phyloP scores from a whole-genome alignment of 2,113 vertebrate genomes.

The Brachyhypopomus gauderio region DNA sequence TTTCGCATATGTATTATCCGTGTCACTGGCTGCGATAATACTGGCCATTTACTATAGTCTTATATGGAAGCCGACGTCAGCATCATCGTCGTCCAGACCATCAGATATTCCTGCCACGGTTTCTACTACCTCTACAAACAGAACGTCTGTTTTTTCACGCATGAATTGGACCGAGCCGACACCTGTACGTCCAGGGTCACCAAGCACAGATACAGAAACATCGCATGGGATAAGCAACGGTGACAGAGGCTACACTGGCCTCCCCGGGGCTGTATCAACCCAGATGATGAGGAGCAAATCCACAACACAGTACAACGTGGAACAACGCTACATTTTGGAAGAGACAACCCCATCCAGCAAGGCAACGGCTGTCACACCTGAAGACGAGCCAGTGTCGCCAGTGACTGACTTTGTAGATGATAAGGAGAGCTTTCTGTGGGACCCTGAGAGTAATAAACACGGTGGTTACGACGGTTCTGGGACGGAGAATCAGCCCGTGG shows the following conservation, averaged over 20 bases:
- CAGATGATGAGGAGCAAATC: conserved; percentile 12
- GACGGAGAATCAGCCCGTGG: not conserved
- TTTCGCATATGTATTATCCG: conserved; percentile 85
- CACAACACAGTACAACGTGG: not conserved
- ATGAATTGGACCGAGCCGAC: conserved; percentile 20
- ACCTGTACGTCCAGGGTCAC: not conserved
- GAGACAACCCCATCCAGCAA: not conserved
- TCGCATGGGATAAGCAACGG: not conserved
- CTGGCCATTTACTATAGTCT: conserved; percentile 88
- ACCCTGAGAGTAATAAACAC: not conserved
- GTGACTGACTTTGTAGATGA: not conserved
- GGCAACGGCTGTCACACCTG: not conserved
- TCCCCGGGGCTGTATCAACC: not conserved
- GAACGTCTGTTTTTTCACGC: not conserved
- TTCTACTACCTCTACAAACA: conserved; percentile 15
- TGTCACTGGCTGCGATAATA: conserved; percentile 86
- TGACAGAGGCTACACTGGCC: not conserved
- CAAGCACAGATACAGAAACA: not conserved
- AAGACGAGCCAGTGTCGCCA: not conserved
- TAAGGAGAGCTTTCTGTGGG: not conserved
- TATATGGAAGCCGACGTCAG: conserved; percentile 81
- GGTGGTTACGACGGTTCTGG: conserved; percentile 1
- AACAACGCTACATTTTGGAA: not conserved
- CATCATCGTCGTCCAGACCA: conserved; percentile 42
- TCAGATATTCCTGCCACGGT: conserved; percentile 14